A percentile compares a stretch with the other conserved stretches of the same genome.
phyloP scores from a whole-genome alignment of 2,113 vertebrate species.

The Thunnus maccoyii region DNA sequence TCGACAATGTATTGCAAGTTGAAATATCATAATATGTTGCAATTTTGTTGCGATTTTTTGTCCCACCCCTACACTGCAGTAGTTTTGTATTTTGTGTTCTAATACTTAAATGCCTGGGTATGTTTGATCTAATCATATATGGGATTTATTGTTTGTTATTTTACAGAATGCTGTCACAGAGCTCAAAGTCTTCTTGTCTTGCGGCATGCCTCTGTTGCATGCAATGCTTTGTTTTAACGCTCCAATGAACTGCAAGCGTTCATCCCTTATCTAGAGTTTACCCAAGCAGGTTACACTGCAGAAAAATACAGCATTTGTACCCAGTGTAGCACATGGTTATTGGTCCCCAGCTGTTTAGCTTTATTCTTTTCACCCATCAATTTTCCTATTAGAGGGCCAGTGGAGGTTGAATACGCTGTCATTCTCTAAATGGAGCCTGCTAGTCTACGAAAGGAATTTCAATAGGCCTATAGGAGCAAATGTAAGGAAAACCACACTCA shows the following conservation, averaged over 20 bases:
- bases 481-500: constrained; percentile 38
- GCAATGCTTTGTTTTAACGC: constrained; percentile 21
- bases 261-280: constrained; percentile 34
- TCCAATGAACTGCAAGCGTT: constrained; percentile 23
- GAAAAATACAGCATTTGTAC: constrained; percentile 43
- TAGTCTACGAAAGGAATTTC: constrained; percentile 66
- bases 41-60: too few relatives aligned
- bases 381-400: constrained; percentile 65
- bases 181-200: constrained; percentile 45
- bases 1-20: too few relatives aligned
- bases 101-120: not conserved
- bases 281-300: constrained; percentile 22
- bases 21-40: too few relatives aligned
- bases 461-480: constrained; percentile 53
- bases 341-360: constrained; percentile 63
- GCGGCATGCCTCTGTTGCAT: constrained; percentile 20
- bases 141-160: constrained; percentile 16
- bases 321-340: constrained; percentile 49
- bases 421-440: constrained; percentile 71
- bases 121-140: constrained; percentile 21
- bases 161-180: not conserved
- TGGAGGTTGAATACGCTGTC: constrained; percentile 59
- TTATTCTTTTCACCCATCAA: constrained; percentile 57
- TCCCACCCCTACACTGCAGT: too few relatives aligned
- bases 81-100: not conserved